These are phyloP conservation scores for Thelaira solivaga DNA, from an alignment of 2,888 invertebrate species.

Conservation along the genomic window DNA sequence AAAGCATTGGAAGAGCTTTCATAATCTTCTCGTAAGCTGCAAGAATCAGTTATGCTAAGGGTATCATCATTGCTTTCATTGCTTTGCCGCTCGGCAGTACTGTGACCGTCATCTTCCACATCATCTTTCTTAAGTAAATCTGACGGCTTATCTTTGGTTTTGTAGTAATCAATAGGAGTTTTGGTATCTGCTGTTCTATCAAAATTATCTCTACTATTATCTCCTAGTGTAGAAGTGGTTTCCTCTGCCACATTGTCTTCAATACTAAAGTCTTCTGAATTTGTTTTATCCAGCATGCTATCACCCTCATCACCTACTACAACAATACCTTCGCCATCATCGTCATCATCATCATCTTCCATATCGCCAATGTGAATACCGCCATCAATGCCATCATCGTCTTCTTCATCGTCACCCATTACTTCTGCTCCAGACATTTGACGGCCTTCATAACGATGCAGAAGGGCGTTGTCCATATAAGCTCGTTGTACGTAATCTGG, in stretches of 20 bases:
- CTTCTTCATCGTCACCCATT: slow-evolving; percentile 75
- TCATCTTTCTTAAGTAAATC: slow-evolving; percentile 52
- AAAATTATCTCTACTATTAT: slow-evolving; percentile 64
- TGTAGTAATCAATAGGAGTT: slow-evolving; percentile 79
- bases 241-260: slow-evolving; percentile 71
- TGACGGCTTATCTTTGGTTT: slow-evolving; percentile 78
- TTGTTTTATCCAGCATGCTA: slow-evolving; percentile 77
- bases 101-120: slow-evolving; percentile 77
- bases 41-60: slow-evolving; percentile 79
- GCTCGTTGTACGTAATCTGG: slow-evolving; percentile 79
- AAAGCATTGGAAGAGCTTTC: slow-evolving; percentile 64
- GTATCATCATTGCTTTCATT: slow-evolving; percentile 82
- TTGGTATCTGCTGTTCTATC: slow-evolving; percentile 74
- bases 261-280: slow-evolving; percentile 72
- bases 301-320: slow-evolving; percentile 89
- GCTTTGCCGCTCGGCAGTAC: slow-evolving; percentile 73
- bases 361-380: slow-evolving; percentile 72
- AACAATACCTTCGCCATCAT: slow-evolving; percentile 82
- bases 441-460: slow-evolving; percentile 79
- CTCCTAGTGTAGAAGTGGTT: slow-evolving; percentile 63
- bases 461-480: slow-evolving; percentile 78
- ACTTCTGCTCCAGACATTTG: slow-evolving; percentile 75
- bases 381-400: slow-evolving; percentile 74
- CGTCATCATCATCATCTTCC: slow-evolving; percentile 75
- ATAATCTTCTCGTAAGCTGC: slow-evolving; percentile 77